Conservation (phyloP, 2,888 invertebrate genomes). For the Masnerella sp. region DNA sequence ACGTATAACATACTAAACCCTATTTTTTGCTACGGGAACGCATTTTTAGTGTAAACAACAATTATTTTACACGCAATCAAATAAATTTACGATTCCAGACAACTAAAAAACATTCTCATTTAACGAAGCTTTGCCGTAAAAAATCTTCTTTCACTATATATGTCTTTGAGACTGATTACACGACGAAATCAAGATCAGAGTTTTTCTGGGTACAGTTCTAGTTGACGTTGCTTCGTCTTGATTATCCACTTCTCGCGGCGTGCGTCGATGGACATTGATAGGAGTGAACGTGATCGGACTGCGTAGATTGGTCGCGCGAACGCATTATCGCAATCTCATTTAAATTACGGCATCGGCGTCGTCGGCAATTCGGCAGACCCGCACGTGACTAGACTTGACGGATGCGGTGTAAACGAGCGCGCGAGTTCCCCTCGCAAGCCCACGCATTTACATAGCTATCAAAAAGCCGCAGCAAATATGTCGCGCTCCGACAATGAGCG, state of each 20-base stretch:
- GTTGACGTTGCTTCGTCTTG: constrained; percentile 43
- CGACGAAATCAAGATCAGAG: too few species aligned
- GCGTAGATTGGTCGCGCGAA: constrained; percentile 54
- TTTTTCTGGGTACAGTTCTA: too few species aligned
- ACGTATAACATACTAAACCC: too few species aligned
- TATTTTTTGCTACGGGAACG: too few species aligned
- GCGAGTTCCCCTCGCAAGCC: constrained; percentile 31
- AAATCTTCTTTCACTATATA: too few species aligned
- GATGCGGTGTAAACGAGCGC: constrained; percentile 59
- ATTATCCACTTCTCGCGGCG: constrained; percentile 49
- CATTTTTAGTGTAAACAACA: too few species aligned
- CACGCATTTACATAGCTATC: constrained; percentile 56
- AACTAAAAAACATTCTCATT: too few species aligned
- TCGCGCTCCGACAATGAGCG: constrained; percentile 28
- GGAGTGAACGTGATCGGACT: constrained; percentile 64
- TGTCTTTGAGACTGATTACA: too few species aligned
- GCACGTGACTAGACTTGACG: constrained; percentile 66
- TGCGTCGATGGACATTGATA: constrained; percentile 63
- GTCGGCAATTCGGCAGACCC: constrained; percentile 62
- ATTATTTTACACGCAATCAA: too few species aligned
- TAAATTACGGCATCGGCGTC: constrained; percentile 64
- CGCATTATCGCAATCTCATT: constrained; percentile 66
- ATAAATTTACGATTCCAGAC: too few species aligned
- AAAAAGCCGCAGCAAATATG: constrained; percentile 51
- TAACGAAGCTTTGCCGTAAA: too few species aligned